These are phyloP conservation scores for Rhea pennata DNA, from an alignment of 2,113 vertebrate genomes.

Conservation along the genomic window DNA sequence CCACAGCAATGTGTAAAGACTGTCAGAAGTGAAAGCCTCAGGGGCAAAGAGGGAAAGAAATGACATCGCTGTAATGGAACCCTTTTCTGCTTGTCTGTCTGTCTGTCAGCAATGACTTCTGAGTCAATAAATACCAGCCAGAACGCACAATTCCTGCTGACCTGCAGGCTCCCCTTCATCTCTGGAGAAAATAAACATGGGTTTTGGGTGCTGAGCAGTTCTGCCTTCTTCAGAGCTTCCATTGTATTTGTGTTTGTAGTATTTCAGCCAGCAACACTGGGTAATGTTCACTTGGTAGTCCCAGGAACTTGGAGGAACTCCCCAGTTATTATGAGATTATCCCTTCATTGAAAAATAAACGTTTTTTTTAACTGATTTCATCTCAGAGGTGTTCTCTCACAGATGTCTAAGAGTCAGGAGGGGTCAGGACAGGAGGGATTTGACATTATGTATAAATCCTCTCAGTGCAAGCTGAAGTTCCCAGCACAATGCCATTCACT, in stretches of 20 bases:
- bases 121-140: slow-evolving; percentile 82
- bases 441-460: not conserved
- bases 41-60: slow-evolving; percentile 34
- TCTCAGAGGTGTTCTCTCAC: slow-evolving; percentile 20
- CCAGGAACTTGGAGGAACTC: slow-evolving; percentile 28
- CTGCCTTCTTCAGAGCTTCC: slow-evolving; percentile 63
- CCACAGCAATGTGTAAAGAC: slow-evolving; percentile 42
- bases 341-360: slow-evolving; percentile 46
- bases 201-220: slow-evolving; percentile 43
- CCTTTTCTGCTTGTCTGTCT: slow-evolving; percentile 68
- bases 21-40: slow-evolving; percentile 52
- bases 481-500: slow-evolving; percentile 46
- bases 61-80: slow-evolving; percentile 65
- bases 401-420: slow-evolving; percentile 50
- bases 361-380: not conserved
- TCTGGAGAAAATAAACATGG: slow-evolving; percentile 81
- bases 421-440: slow-evolving; percentile 49
- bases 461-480: not conserved
- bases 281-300: not conserved
- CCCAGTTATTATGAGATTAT: slow-evolving; percentile 47
- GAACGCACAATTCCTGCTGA: slow-evolving; percentile 71
- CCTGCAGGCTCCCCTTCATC: slow-evolving; percentile 63
- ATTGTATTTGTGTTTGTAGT: slow-evolving; percentile 66
- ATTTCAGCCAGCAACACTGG: slow-evolving; percentile 29
- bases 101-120: slow-evolving; percentile 79